Conservation (phyloP, 2,113 vertebrate genomes). For the Mirounga angustirostris region DNA sequence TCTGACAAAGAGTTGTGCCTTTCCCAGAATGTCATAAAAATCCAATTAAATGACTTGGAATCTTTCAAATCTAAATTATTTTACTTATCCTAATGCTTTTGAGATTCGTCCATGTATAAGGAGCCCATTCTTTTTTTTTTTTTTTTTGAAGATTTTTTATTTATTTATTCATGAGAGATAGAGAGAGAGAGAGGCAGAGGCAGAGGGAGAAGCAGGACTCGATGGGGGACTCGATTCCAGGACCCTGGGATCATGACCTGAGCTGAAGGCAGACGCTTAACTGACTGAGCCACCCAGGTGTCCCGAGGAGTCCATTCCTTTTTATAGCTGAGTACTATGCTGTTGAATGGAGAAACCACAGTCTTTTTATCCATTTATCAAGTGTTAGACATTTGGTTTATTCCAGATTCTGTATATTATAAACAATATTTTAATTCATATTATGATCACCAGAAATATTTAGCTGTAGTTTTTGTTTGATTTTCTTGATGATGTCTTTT, state of each 20-base stretch:
- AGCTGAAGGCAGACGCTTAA: too few species aligned
- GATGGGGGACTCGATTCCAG: too few species aligned
- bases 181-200: too few species aligned
- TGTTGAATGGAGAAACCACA: neutral
- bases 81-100: neutral
- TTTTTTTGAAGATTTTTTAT: too few species aligned
- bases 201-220: too few species aligned
- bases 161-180: too few species aligned
- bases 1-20: neutral
- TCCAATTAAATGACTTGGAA: neutral
- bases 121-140: neutral
- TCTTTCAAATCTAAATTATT: neutral
- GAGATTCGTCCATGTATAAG: neutral
- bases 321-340: neutral
- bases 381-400: neutral
- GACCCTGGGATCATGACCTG: too few species aligned
- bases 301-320: neutral
- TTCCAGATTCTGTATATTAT: neutral
- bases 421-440: neutral
- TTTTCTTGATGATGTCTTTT: neutral
- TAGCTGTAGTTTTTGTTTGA: neutral
- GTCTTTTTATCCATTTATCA: neutral
- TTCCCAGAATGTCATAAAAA: neutral
- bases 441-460: neutral
- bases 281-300: too few species aligned